phyloP scores from a whole-genome alignment of 2,797 vertebrate species.

The Melopsittacus undulatus region DNA sequence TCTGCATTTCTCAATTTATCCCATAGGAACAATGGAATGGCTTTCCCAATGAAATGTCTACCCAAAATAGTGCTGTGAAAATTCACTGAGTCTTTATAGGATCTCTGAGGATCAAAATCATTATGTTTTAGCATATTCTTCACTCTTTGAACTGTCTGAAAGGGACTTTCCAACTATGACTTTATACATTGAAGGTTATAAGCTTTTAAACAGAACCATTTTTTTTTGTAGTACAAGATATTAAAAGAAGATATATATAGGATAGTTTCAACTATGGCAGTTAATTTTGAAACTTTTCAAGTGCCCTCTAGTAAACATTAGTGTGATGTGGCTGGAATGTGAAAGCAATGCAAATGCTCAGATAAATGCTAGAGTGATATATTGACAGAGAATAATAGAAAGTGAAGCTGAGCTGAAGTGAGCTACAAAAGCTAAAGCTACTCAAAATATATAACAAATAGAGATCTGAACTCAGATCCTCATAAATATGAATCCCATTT shows the following conservation, averaged over 20 bases:
- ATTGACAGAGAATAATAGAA: conserved; percentile 39
- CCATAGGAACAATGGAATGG: background rate
- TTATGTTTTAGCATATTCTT: background rate
- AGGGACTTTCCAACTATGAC: background rate
- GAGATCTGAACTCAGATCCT: conserved; percentile 4
- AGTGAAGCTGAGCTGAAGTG: background rate
- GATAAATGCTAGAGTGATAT: background rate
- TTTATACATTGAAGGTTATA: background rate
- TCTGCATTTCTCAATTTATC: background rate
- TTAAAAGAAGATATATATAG: background rate
- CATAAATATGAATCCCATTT: conserved; percentile 25
- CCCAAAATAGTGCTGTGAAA: background rate
- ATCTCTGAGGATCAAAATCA: background rate
- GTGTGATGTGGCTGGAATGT: background rate
- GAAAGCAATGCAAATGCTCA: conserved; percentile 10
- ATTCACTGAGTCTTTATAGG: background rate
- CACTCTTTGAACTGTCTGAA: background rate
- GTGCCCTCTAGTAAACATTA: background rate
- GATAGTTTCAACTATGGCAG: background rate
- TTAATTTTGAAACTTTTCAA: conserved; percentile 15
- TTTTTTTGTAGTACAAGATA: background rate
- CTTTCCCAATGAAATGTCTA: background rate
- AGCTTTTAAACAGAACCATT: background rate
- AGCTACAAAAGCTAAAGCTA: background rate
- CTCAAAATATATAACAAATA: background rate